These are phyloP conservation scores for Meriones unguiculatus DNA, from an alignment of 2,113 vertebrate genomes.

Conservation along the genomic window DNA sequence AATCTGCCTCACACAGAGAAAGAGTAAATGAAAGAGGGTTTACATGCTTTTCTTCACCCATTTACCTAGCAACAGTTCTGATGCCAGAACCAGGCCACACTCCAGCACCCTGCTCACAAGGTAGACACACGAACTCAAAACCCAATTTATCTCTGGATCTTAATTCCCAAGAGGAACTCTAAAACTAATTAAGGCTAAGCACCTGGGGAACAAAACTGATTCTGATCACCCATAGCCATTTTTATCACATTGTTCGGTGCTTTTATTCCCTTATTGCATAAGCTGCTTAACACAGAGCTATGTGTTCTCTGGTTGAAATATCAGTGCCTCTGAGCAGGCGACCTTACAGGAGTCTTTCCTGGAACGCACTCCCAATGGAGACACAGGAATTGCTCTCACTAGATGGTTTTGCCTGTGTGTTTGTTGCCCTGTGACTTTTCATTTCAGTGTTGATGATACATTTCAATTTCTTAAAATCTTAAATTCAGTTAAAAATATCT, in stretches of 20 bases:
- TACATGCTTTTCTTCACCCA: not conserved
- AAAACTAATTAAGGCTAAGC: constrained; percentile 39
- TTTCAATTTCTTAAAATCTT: not conserved
- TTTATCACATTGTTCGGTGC: not conserved
- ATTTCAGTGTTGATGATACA: not conserved
- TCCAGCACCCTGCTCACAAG: not conserved
- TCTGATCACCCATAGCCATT: not conserved
- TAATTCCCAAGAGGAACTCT: not conserved
- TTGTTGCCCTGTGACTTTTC: not conserved
- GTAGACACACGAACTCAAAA: not conserved
- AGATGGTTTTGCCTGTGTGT: not conserved
- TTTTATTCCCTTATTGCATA: not conserved
- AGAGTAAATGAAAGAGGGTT: constrained; percentile 5
- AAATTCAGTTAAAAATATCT: not conserved
- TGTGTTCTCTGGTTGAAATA: not conserved
- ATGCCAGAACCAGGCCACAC: not conserved
- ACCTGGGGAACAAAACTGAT: not conserved
- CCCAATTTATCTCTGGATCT: not conserved
- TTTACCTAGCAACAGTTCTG: not conserved
- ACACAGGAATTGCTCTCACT: not conserved
- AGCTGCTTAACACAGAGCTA: not conserved
- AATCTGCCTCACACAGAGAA: not conserved
- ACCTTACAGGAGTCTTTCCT: not conserved
- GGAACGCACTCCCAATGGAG: not conserved
- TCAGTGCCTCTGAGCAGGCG: not conserved